Percentiles rank a stretch among this genome's conserved stretches.
These are phyloP conservation scores for Apodemus agrarius DNA, from an alignment of 2,797 vertebrate genomes.

Conservation along the genomic window DNA sequence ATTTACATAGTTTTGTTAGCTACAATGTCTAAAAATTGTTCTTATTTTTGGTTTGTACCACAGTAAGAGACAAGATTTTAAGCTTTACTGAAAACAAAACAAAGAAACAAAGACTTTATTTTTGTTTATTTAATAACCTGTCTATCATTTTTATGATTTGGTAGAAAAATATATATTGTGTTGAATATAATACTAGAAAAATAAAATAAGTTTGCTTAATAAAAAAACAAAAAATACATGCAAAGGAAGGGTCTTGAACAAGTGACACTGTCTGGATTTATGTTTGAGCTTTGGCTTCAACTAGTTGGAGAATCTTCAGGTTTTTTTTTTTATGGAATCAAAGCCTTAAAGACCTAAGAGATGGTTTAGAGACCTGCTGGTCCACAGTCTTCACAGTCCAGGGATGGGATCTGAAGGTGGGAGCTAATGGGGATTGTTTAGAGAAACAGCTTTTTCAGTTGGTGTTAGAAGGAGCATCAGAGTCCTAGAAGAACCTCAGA, in stretches of 20 bases:
- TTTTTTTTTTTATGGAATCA: not conserved
- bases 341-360: not conserved
- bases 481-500: not conserved
- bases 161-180: no score
- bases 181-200: no score
- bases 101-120: no score
- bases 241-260: constrained; percentile 13
- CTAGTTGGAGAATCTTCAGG: not conserved
- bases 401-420: not conserved
- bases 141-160: no score
- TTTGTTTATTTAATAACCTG: no score
- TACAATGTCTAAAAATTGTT: no score
- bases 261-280: not conserved
- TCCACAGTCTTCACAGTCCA: not conserved
- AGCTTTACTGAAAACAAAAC: no score
- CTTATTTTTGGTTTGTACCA: no score
- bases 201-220: no score
- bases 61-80: no score
- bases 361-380: not conserved
- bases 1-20: not conserved
- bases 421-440: not conserved
- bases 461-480: not conserved
- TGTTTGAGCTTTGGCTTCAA: not conserved
- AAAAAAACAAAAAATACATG: not conserved
- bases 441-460: not conserved